Conservation (phyloP, 1,140 invertebrate species). For the Sesamia nonagrioides region DNA sequence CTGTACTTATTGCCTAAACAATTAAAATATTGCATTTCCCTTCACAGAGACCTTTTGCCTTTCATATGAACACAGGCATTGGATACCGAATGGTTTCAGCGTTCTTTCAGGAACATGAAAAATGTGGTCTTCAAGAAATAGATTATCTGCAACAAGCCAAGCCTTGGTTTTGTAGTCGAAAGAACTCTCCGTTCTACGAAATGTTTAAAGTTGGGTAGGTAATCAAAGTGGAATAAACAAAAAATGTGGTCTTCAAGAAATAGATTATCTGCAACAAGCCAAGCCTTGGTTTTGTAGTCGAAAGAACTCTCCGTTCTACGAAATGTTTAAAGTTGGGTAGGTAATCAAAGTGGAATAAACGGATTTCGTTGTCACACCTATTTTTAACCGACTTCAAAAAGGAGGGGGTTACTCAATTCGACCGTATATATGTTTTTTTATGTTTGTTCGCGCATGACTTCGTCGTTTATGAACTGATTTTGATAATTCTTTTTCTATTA, state of each 20-base stretch:
- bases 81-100: slow-evolving; percentile 89
- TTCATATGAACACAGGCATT: slow-evolving; percentile 88
- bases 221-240: slow-evolving; percentile 62
- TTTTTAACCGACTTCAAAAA: too few relatives aligned
- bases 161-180: slow-evolving; percentile 87
- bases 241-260: slow-evolving; percentile 90
- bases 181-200: slow-evolving; percentile 89
- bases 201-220: slow-evolving; percentile 88
- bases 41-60: slow-evolving; percentile 87
- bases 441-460: too few relatives aligned
- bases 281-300: slow-evolving; percentile 88
- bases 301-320: slow-evolving; percentile 88
- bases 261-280: slow-evolving; percentile 87
- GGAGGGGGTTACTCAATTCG: too few relatives aligned
- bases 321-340: slow-evolving; percentile 89
- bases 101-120: slow-evolving; percentile 89
- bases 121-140: slow-evolving; percentile 90
- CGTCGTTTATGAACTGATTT: too few relatives aligned
- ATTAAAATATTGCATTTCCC: slow-evolving; percentile 51
- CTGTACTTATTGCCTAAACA: not conserved
- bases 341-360: too few relatives aligned
- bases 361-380: too few relatives aligned
- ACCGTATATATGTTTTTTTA: too few relatives aligned
- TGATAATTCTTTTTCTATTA: too few relatives aligned
- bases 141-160: slow-evolving; percentile 86